Evolutionary conservation across 2,797 vertebrate genomes (phyloP).

Genomic region (Periophthalmus magnuspinnatus): DNA sequence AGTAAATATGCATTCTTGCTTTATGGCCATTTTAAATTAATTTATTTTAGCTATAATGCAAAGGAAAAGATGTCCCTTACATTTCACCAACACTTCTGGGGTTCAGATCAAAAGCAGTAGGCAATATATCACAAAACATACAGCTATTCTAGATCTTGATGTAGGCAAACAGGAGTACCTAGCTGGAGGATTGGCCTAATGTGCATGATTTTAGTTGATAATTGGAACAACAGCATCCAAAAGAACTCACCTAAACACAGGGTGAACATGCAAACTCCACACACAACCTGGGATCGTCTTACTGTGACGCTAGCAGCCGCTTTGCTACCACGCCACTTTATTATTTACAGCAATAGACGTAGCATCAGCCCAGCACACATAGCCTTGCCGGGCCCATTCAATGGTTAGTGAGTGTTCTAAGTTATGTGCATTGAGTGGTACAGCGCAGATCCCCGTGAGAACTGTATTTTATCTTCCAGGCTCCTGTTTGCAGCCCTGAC

Average conservation of each 20-base stretch:
- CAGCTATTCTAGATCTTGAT: no score
- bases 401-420: conserved; percentile 64
- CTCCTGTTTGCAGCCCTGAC: conserved; percentile 55
- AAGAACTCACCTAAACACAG: neutral
- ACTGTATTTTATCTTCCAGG: conserved; percentile 69
- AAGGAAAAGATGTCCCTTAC: no score
- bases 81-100: no score
- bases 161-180: no score
- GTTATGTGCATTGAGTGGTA: conserved; percentile 76
- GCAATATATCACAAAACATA: no score
- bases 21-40: neutral
- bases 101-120: no score
- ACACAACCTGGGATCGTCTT: no score
- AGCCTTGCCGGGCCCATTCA: conserved; percentile 4
- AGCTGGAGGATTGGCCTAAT: neutral
- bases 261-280: neutral
- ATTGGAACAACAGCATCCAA: neutral
- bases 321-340: neutral
- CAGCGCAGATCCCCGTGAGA: conserved; percentile 75
- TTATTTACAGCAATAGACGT: neutral
- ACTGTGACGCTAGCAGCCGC: no score
- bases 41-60: no score
- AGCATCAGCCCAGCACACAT: neutral
- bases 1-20: neutral
- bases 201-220: neutral